Percentiles rank a stretch among this genome's conserved stretches.
phyloP scores from a whole-genome alignment of 2,113 vertebrate genomes.

The Crotalus helleri region DNA sequence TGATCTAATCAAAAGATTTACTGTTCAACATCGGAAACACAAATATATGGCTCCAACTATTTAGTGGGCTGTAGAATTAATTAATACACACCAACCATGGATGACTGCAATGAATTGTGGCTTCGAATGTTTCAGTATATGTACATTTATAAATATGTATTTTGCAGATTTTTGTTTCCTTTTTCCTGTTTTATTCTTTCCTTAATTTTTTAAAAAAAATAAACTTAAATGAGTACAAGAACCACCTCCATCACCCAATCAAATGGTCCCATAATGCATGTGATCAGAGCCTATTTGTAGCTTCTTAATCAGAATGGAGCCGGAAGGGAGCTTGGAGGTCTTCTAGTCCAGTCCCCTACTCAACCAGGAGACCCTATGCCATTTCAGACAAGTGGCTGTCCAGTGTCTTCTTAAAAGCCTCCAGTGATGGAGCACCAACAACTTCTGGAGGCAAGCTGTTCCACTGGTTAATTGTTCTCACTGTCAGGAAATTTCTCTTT shows the following conservation, averaged over 20 bases:
- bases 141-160: not conserved
- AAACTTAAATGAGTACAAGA: not conserved
- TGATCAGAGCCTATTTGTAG: not conserved
- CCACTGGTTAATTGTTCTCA: not conserved
- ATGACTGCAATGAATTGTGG: not conserved
- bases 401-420: not conserved
- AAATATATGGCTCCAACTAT: not conserved
- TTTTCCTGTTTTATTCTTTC: not conserved
- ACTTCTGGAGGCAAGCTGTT: not conserved
- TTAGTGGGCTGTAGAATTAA: not conserved
- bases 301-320: not conserved
- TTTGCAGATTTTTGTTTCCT: not conserved
- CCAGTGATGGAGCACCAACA: not conserved
- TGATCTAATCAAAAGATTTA: not conserved
- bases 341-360: not conserved
- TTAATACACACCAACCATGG: not conserved
- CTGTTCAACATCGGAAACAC: not conserved
- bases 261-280: not conserved
- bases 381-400: not conserved
- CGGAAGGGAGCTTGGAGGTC: not conserved
- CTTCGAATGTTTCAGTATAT: not conserved
- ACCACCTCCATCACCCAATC: not conserved
- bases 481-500: not conserved
- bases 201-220: not conserved
- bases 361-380: not conserved